Evolutionary conservation across 2,113 vertebrate species (phyloP).

Genomic region (Malurus melanocephalus): DNA sequence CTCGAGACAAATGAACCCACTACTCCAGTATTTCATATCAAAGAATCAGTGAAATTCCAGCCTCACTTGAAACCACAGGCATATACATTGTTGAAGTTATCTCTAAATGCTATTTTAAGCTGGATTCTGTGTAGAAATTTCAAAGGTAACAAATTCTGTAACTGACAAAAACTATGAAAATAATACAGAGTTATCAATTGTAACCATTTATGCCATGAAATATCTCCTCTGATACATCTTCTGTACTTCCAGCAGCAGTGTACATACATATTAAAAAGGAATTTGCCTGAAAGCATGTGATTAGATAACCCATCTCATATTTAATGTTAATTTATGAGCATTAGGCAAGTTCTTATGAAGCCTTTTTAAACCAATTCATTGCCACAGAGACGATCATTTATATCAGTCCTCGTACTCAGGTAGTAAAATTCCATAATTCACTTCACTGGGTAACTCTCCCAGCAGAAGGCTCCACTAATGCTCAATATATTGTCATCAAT

Average conservation of each 20-base stretch:
- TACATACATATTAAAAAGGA: constrained; percentile 58
- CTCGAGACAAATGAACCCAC: not conserved
- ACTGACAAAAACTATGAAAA: not conserved
- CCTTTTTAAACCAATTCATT: constrained; percentile 60
- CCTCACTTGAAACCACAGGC: not conserved
- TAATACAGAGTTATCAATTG: not conserved
- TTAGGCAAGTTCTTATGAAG: constrained; percentile 63
- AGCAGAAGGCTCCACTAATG: constrained; percentile 20
- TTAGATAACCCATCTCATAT: constrained; percentile 47
- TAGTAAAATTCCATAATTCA: constrained; percentile 66
- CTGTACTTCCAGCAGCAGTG: constrained; percentile 25
- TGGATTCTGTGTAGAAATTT: not conserved
- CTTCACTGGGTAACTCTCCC: constrained; percentile 47
- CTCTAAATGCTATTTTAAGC: not conserved
- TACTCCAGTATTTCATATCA: not conserved
- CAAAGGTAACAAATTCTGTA: not conserved
- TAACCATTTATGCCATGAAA: constrained; percentile 23
- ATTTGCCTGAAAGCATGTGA: constrained; percentile 53
- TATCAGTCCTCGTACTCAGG: constrained; percentile 54
- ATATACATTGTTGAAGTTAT: not conserved
- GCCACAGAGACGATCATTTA: constrained; percentile 42
- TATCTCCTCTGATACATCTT: constrained; percentile 10
- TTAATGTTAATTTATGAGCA: constrained; percentile 69
- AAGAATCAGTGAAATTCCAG: not conserved
- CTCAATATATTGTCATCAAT: constrained; percentile 51